phyloP scores from a whole-genome alignment of 2,888 invertebrate species.

The Coelopa pilipes region DNA sequence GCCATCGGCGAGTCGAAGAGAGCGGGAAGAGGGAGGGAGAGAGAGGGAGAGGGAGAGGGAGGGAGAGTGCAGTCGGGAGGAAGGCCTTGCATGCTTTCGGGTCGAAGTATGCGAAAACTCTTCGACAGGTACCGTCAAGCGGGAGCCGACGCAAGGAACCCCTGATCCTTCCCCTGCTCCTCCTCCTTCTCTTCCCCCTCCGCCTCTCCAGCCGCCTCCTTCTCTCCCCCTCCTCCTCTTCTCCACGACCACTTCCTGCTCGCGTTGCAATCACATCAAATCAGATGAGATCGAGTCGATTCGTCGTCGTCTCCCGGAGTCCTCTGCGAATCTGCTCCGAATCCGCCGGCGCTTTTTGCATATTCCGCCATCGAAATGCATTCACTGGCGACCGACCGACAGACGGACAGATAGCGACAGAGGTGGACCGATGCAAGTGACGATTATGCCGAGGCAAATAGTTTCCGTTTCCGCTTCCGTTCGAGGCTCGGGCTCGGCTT shows the following conservation, averaged over 20 bases:
- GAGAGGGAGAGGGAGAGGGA: background rate
- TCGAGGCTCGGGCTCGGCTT: background rate
- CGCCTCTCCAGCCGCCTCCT: too few species aligned
- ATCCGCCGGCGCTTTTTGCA: background rate
- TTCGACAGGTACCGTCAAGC: background rate
- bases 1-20: too few species aligned
- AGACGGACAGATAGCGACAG: too few species aligned
- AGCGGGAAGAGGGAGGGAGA: too few species aligned
- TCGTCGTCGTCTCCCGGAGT: background rate
- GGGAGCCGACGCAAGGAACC: too few species aligned
- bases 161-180: too few species aligned
- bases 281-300: too few species aligned
- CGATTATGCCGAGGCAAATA: constrained; percentile 17
- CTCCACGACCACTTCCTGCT: too few species aligned
- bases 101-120: constrained; percentile 14
- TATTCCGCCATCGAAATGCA: constrained; percentile 9
- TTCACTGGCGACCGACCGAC: background rate
- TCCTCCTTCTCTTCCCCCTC: too few species aligned
- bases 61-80: background rate
- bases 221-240: too few species aligned
- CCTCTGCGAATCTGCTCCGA: background rate
- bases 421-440: constrained; percentile 15
- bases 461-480: constrained; percentile 14
- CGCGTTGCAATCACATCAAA: too few species aligned
- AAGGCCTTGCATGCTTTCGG: constrained; percentile 9